phyloP scores from a whole-genome alignment of 2,797 vertebrate species.

The Danio kyathit region DNA sequence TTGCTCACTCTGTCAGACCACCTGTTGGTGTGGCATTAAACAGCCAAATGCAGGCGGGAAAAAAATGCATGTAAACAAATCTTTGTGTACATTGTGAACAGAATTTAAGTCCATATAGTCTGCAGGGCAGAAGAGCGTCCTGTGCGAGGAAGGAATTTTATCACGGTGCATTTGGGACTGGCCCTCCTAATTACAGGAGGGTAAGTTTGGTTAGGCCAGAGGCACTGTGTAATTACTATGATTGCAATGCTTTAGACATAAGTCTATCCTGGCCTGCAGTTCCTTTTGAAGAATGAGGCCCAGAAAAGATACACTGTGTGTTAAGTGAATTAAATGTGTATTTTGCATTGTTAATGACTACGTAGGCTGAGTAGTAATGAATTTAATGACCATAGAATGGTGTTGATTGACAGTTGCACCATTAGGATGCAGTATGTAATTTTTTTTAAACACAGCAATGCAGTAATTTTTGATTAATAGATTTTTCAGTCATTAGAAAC shows the following conservation, averaged over 20 bases:
- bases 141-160: constrained; percentile 61
- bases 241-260: constrained; percentile 60
- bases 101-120: constrained; percentile 47
- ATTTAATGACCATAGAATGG: constrained; percentile 5
- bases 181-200: constrained; percentile 65
- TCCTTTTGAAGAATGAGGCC: constrained; percentile 47
- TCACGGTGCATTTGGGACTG: constrained; percentile 62
- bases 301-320: constrained; percentile 28
- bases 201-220: constrained; percentile 58
- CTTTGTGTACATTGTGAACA: constrained; percentile 56
- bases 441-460: neutral
- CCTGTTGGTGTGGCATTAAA: constrained; percentile 63
- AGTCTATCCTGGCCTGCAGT: constrained; percentile 50
- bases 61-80: constrained; percentile 48
- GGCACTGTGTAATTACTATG: constrained; percentile 64
- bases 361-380: neutral
- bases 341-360: constrained; percentile 30
- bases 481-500: constrained; percentile 6
- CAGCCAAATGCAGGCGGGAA: constrained; percentile 60
- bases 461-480: neutral
- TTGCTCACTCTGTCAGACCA: constrained; percentile 58
- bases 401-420: constrained; percentile 15
- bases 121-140: constrained; percentile 51
- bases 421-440: neutral
- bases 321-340: constrained; percentile 42